Evolutionary conservation across 2,888 invertebrate species (phyloP).

Genomic region (Apamea sordens): DNA sequence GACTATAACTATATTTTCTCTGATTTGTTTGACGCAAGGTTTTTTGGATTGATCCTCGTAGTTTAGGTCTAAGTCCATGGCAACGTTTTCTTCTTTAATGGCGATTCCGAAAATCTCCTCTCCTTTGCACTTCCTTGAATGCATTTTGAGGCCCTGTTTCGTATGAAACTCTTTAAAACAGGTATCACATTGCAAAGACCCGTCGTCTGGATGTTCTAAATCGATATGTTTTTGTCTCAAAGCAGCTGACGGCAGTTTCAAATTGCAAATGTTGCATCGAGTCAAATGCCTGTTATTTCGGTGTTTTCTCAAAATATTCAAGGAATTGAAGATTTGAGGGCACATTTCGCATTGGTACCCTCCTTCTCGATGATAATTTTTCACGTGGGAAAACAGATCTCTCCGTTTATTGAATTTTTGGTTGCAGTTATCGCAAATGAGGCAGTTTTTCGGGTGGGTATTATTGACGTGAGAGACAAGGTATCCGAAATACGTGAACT

Average conservation of each 20-base stretch:
- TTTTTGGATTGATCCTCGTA: slow-evolving; percentile 78
- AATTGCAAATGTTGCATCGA: slow-evolving; percentile 81
- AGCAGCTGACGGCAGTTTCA: slow-evolving; percentile 83
- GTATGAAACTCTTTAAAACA: slow-evolving; percentile 86
- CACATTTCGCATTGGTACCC: slow-evolving; percentile 85
- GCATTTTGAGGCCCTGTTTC: slow-evolving; percentile 85
- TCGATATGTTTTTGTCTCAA: slow-evolving; percentile 85
- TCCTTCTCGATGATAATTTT: slow-evolving; percentile 87
- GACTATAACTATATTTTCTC: slow-evolving; percentile 84
- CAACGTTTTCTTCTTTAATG: slow-evolving; percentile 79
- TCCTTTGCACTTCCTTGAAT: slow-evolving; percentile 82
- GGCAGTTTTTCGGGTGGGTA: slow-evolving; percentile 85
- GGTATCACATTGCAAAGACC: slow-evolving; percentile 82
- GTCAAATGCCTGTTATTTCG: slow-evolving; percentile 83
- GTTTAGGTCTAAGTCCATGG: slow-evolving; percentile 80
- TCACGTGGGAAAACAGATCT: slow-evolving; percentile 86
- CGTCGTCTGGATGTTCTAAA: slow-evolving; percentile 85
- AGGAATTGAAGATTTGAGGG: slow-evolving; percentile 80
- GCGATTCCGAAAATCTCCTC: slow-evolving; percentile 76
- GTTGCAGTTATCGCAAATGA: slow-evolving; percentile 84
- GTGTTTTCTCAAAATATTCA: slow-evolving; percentile 85
- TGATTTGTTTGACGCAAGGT: slow-evolving; percentile 85
- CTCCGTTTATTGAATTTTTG: slow-evolving; percentile 86
- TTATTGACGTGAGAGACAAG: slow-evolving; percentile 85
- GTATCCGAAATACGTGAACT: slow-evolving; percentile 85